A percentile compares a stretch with the other conserved stretches of the same genome.
phyloP scores from a whole-genome alignment of 2,797 vertebrate genomes.

The Sphenopsis melanotis region DNA sequence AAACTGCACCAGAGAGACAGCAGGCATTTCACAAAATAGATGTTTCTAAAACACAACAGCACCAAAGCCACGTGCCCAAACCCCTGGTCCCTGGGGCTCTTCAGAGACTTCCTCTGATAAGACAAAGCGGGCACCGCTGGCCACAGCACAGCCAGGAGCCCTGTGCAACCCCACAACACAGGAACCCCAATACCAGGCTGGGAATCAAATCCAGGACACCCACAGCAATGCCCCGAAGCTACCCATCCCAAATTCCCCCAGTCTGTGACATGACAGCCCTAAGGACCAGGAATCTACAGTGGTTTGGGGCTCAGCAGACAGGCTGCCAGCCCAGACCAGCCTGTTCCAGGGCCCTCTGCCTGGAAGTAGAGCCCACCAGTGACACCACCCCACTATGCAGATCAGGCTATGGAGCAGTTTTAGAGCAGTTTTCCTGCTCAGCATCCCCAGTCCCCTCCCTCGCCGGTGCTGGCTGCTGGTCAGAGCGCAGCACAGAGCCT shows the following conservation, averaged over 20 bases:
- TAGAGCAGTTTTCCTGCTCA: background rate
- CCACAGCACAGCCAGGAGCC: background rate
- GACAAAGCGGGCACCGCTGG: background rate
- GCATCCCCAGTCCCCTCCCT: background rate
- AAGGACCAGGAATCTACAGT: background rate
- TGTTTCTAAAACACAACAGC: background rate
- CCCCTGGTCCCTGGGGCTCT: background rate
- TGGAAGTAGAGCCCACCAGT: background rate
- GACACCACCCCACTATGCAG: background rate
- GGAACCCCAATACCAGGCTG: background rate
- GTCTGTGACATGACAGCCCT: fast-evolving
- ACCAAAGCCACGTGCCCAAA: background rate
- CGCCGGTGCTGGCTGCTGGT: fast-evolving
- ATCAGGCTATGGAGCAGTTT: background rate
- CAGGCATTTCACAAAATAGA: background rate
- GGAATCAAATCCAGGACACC: background rate
- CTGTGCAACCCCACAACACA: fast-evolving
- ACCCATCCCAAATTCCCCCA: background rate
- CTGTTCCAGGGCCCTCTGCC: background rate
- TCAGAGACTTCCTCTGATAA: background rate
- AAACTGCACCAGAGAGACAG: background rate
- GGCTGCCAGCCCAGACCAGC: fast-evolving
- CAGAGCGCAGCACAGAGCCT: background rate
- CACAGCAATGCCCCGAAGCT: fast-evolving
- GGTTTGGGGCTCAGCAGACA: background rate